Evolutionary conservation across 2,113 vertebrate genomes (phyloP), one percentile per base, ranked within the genome.

Genomic region (Panthera uncia): DNA sequence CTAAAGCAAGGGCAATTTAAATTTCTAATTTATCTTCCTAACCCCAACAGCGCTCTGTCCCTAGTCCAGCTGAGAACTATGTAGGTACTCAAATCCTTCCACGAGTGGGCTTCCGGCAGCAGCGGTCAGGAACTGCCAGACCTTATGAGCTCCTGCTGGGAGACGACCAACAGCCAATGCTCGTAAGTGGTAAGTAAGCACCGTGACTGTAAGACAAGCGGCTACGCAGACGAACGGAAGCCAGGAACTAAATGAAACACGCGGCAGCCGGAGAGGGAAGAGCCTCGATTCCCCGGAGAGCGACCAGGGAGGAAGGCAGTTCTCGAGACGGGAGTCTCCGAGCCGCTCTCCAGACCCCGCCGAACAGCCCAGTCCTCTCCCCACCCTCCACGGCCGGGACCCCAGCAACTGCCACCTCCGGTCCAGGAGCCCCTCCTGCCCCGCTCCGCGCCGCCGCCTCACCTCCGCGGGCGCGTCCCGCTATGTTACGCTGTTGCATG

Each of bases 401-500:
- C 57, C 11, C 25, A 21, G 5, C 52, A 33, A 27, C 23, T 5
- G 45, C 4, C 0, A n/a, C 29, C 12, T 25, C 5, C 68, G 0
- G 1, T 0, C 11, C 57, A 0, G 0, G 14, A 0, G 3, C 9
- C 1, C 14, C 48, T 6, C 1, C 0, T 0, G 0, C 1, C 12
- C 3, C 14, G 16, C 1, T 4, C 0, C 2, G 6, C 18, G 11
- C 9, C 0, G 2, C 7, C 0, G 3, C 1, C 18, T 7, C 0
- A 0, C 4, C 18, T 14, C 29, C 1, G 0, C 0, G 0, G 0
- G 0, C 2, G 27, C 12, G 1, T 2, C 29, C 0, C 3, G 3
- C 1, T 0, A 7, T 1, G 25, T 1, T 31, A 33, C 48, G 55
- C 41, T 0, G 0, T 2, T 7, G 57, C 79, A 61, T 4, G 19